Evolutionary conservation across 2,888 invertebrate genomes (phyloP).

Genomic region (Agriopis marginaria): DNA sequence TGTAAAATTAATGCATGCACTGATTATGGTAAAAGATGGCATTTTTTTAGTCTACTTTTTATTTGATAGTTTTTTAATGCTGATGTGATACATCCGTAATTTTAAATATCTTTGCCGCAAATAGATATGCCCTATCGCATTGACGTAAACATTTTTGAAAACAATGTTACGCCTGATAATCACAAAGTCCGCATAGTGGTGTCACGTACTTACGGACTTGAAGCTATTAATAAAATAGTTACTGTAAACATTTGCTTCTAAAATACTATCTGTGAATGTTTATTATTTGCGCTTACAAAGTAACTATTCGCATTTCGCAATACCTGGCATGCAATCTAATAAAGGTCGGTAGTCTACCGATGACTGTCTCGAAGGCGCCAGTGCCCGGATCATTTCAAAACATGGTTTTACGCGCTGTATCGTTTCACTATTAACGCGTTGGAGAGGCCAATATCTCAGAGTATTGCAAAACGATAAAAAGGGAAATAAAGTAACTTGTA

Average conservation of each 20-base stretch:
- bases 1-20: too few species aligned
- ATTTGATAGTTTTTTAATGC: too few species aligned
- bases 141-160: constrained; percentile 35
- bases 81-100: constrained; percentile 55
- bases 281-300: constrained; percentile 1
- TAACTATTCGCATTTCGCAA: constrained; percentile 14
- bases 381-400: constrained; percentile 51
- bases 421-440: constrained; percentile 72
- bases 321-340: constrained; percentile 19
- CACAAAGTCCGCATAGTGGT: constrained; percentile 15
- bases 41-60: too few species aligned
- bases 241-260: background rate
- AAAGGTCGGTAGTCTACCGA: constrained; percentile 19
- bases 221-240: constrained; percentile 3
- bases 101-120: constrained; percentile 55
- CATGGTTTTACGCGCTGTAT: constrained; percentile 59
- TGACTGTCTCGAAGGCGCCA: constrained; percentile 25
- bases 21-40: too few species aligned
- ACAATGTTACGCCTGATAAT: constrained; percentile 28
- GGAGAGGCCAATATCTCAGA: constrained; percentile 71
- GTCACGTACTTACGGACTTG: constrained; percentile 10
- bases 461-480: constrained; percentile 82
- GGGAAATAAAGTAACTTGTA: constrained; percentile 81
- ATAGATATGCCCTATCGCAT: constrained; percentile 51
- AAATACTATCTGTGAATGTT: constrained; percentile 9